Base-by-base conservation (phyloP, 2,797 vertebrate genomes). In the Manis crassicaudata region DNA sequence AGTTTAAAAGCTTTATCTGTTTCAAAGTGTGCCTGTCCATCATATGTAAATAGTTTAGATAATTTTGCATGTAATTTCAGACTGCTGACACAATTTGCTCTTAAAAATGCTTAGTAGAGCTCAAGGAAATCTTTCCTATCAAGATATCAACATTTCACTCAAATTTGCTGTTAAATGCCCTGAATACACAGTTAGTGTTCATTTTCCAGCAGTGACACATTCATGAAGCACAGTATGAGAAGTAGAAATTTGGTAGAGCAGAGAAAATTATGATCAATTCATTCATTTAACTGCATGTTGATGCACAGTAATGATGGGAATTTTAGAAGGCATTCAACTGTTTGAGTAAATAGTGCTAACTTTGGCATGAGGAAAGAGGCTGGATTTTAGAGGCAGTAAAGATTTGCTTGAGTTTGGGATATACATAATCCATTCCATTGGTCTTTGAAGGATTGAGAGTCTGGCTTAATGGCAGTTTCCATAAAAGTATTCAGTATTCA, bases 231-330 rank as follows among this genome's bases (percentile, higher is more conserved):
- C 97, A 96, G 94, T 97, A 37, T 95, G 97, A 97, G 94, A 96
- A 96, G 89, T 29, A 82, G 94, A 95, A 95, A 97, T 96, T 97
- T 95, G 92, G 90, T 96, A 94, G 90, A 97, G 86, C 96, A 96
- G 73, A 96, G 97, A 97, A 98, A 96, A 98, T 98, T 96, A 95
- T 97, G 97, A 97, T 97, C 97, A 97, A 72, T 91, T 88, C 97
- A 97, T 97, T 98, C 97, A 97, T 93, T 97, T 97, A 97, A 97
- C 96, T 96, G 92, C 95, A 95, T 98, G 97, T 97, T 96, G 97
- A 85, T 97, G 96, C 96, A 95, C 83, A 93, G 77, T 95, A 97
- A 97, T 97, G 96, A 97, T 89, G 84, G 76, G 80, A 76, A 95
- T 96, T 96, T 96, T 96, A 95, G 94, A 96, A 96, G 80, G 94